Evolutionary conservation across 2,888 invertebrate species (phyloP).

Genomic region (Aphodius granarius): DNA sequence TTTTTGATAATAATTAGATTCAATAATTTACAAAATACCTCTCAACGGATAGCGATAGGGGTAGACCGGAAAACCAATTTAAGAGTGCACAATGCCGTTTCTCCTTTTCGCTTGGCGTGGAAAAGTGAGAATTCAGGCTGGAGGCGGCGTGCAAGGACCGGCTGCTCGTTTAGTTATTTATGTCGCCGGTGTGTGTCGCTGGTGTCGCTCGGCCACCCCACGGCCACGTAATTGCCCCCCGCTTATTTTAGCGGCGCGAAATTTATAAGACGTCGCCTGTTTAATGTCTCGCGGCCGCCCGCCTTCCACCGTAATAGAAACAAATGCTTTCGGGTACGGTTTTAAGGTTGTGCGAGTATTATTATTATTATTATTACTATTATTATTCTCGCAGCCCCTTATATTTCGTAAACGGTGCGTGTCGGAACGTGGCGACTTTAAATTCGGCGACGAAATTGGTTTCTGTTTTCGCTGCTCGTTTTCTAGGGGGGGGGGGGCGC

Average conservation of each 20-base stretch:
- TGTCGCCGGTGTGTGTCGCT: neutral
- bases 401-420: neutral
- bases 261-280: neutral
- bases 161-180: neutral
- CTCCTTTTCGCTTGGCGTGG: neutral
- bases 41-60: neutral
- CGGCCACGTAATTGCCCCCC: neutral
- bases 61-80: neutral
- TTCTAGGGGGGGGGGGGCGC: neutral
- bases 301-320: neutral
- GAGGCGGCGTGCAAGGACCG: neutral
- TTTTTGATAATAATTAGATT: too few relatives aligned
- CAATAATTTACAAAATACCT: too few relatives aligned
- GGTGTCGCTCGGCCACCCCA: neutral
- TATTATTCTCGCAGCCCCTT: neutral
- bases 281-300: neutral
- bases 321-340: neutral
- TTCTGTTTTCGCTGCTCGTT: neutral
- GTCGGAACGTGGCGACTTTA: neutral
- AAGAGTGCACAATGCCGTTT: neutral
- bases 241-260: neutral
- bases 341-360: neutral
- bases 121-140: neutral
- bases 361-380: neutral
- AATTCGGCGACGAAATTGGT: neutral